Conservation (phyloP, 2,797 vertebrate species). For the Hemitrygon akajei region DNA sequence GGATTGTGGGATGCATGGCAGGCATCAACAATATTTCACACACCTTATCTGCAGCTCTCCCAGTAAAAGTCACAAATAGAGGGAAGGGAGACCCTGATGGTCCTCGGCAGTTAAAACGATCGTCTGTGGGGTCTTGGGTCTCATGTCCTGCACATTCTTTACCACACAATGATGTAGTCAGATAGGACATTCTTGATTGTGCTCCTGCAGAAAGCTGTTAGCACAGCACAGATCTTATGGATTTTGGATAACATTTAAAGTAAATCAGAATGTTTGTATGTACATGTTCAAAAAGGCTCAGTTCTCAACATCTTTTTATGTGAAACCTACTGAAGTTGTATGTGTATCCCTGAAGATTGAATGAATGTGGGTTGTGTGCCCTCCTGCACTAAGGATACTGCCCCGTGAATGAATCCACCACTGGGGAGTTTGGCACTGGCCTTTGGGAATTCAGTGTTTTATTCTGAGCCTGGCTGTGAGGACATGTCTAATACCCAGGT, state of each 20-base stretch:
- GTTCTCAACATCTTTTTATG: background rate
- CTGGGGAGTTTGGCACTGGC: background rate
- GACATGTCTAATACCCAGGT: background rate
- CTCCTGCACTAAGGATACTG: background rate
- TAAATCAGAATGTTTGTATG: background rate
- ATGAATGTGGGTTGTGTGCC: background rate
- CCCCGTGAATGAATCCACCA: background rate
- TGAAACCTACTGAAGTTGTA: background rate
- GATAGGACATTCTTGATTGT: too few relatives aligned
- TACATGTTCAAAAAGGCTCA: background rate
- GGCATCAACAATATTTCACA: too few relatives aligned
- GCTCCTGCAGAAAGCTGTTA: too few relatives aligned
- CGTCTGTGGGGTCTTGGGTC: too few relatives aligned
- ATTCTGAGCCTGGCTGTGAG: background rate
- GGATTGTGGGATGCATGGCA: too few relatives aligned
- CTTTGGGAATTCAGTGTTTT: background rate
- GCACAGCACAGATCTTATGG: background rate
- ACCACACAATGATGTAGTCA: too few relatives aligned
- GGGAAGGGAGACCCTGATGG: too few relatives aligned
- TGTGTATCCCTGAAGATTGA: background rate
- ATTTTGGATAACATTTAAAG: background rate
- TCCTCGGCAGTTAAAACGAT: too few relatives aligned
- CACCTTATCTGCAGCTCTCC: too few relatives aligned
- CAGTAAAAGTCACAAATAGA: too few relatives aligned
- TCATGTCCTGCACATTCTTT: too few relatives aligned